phyloP scores from a whole-genome alignment of 2,113 vertebrate genomes.

The Equus quagga region DNA sequence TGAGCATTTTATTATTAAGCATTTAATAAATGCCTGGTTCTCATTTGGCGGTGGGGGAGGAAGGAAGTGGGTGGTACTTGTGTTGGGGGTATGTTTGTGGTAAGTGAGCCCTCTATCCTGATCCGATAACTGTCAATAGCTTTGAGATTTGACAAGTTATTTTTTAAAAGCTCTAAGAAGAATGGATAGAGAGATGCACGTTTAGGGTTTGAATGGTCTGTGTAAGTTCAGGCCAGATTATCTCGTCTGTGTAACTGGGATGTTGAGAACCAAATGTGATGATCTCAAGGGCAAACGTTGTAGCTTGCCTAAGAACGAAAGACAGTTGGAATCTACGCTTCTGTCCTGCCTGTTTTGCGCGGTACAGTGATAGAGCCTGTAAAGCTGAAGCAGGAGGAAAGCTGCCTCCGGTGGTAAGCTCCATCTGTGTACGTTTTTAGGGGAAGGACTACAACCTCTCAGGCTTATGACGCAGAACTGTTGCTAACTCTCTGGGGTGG shows the following conservation, averaged over 20 bases:
- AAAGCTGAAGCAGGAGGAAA: neutral
- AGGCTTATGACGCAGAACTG: neutral
- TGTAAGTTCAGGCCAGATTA: neutral
- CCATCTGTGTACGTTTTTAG: neutral
- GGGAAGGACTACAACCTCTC: neutral
- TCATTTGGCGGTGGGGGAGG: neutral
- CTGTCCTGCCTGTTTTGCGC: neutral
- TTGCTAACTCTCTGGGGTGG: neutral
- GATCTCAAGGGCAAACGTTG: neutral
- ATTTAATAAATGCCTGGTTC: neutral
- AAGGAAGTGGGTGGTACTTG: conserved; percentile 17
- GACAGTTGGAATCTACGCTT: neutral
- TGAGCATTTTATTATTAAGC: neutral
- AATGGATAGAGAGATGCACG: neutral
- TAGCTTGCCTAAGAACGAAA: conserved; percentile 37
- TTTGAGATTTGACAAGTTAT: neutral
- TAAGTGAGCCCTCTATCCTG: neutral
- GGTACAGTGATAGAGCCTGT: neutral
- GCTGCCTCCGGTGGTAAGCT: neutral
- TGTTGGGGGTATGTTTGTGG: neutral
- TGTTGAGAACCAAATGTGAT: neutral
- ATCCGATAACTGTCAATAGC: conserved; percentile 10
- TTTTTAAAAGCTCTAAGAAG: conserved; percentile 27
- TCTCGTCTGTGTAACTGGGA: neutral
- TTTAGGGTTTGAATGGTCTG: neutral